Conservation (phyloP, 2,888 invertebrate genomes). For the Stratiomys singularior region DNA sequence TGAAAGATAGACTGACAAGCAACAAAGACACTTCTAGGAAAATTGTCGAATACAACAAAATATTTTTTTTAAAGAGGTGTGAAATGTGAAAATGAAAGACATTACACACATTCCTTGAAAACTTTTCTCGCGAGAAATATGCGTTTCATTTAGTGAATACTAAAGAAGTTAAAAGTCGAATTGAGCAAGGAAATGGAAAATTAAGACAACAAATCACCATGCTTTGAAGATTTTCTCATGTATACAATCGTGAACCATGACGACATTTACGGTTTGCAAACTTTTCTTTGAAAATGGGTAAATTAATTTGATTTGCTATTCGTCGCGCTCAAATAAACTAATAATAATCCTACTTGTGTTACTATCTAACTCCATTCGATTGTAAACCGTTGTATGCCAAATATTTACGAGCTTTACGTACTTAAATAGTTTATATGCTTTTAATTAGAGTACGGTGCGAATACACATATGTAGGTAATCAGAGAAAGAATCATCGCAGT, state of each 20-base stretch:
- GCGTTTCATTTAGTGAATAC: not conserved
- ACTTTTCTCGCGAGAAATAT: not conserved
- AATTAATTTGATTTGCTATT: not conserved
- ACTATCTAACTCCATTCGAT: not conserved
- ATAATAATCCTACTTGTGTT: not conserved
- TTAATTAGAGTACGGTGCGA: not conserved
- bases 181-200: not conserved
- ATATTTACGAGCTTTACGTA: conserved; percentile 16
- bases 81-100: not conserved
- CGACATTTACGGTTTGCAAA: not conserved
- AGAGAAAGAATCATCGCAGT: not conserved
- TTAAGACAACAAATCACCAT: conserved; percentile 19
- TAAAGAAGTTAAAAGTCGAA: conserved; percentile 11
- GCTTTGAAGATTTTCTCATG: not conserved
- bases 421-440: conserved; percentile 1
- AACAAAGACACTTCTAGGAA: not conserved
- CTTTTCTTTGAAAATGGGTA: not conserved
- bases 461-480: not conserved
- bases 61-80: no score
- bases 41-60: not conserved
- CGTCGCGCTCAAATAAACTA: not conserved
- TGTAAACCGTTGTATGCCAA: not conserved
- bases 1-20: not conserved
- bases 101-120: not conserved
- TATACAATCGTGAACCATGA: not conserved